Base-by-base conservation (phyloP, 2,113 vertebrate species). In the Eptatretus burgeri region DNA sequence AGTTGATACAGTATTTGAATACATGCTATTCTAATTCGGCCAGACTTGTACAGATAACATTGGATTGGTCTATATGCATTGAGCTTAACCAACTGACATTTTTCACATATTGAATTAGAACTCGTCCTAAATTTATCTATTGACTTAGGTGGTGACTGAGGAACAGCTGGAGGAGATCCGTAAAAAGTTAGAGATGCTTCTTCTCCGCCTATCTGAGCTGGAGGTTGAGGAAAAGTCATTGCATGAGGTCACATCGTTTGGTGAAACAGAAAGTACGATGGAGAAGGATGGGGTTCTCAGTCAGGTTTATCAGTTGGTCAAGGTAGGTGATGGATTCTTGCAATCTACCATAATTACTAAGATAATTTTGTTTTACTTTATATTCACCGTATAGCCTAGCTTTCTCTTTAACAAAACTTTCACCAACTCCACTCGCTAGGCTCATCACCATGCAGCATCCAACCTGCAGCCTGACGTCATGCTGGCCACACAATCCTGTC, bases 201-300 rank as follows among this genome's bases (percentile, higher is more conserved):
- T 96, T 68, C 80, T 78, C 68, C 94, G 89, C 87, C 74, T 98
- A 66, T 85, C 87, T 50, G 76, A 80, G 67, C 75, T 89, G 2
- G 83, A 71, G 64, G 64, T 67, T 13, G 66, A 51, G 62, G 63
- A 9, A 60, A 65, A 68, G 52, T 63, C 18, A 0, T 66, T 71
- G 65, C 68, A 67, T 66, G 72, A 51, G 41, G 16, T 65, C 0
- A 69, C 69, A 52, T 66, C 67, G 53, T 1, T 14, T 1, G 18
- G 41, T 51, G 70, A 66, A 0, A 75, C 78, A 0, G 41, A 72
- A 50, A 67, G 13, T 4, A 0, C 1, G 0, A 1, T 50, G 63
- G 72, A 62, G 16, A 50, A 65, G 11, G 69, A 62, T 17, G n/a
- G 62, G 52, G 27, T 27, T 63, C 10, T 53, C 65, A 50, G 67